phyloP scores from a whole-genome alignment of 2,888 invertebrate species.

The Ornithoptera alexandrae region DNA sequence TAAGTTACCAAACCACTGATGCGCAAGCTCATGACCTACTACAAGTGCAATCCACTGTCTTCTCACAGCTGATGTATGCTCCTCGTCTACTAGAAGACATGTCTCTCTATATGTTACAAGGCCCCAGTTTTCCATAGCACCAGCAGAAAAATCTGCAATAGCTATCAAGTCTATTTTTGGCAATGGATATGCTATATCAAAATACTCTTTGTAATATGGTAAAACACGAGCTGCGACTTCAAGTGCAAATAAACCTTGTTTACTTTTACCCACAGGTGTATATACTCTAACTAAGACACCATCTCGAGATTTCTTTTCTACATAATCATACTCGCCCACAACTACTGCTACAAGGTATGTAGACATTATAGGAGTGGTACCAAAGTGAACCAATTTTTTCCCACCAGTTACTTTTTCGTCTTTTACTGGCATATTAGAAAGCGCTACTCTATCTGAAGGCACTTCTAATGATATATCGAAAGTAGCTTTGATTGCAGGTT shows the following conservation, averaged over 20 bases:
- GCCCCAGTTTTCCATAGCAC: slow-evolving; percentile 99
- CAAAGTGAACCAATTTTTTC: slow-evolving; percentile 84
- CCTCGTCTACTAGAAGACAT: slow-evolving; percentile 92
- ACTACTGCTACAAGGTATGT: slow-evolving; percentile 97
- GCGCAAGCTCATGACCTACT: slow-evolving; percentile 95
- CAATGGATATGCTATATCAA: slow-evolving; percentile 95
- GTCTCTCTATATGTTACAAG: slow-evolving; percentile 95
- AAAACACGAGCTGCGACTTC: slow-evolving; percentile 95
- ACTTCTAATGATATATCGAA: slow-evolving; percentile 94
- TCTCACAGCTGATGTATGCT: slow-evolving; percentile 91
- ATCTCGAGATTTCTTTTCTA: slow-evolving; percentile 90
- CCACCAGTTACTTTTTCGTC: slow-evolving; percentile 68
- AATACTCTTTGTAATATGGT: slow-evolving; percentile 97
- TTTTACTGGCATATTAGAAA: slow-evolving; percentile 94
- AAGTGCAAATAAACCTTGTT: slow-evolving; percentile 94
- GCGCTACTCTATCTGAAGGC: slow-evolving; percentile 88
- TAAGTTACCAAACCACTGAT: slow-evolving; percentile 99
- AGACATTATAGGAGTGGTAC: slow-evolving; percentile 95
- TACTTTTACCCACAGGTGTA: slow-evolving; percentile 93
- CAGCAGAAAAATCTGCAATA: slow-evolving; percentile 96
- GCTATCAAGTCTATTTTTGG: slow-evolving; percentile 98
- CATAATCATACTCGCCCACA: slow-evolving; percentile 96
- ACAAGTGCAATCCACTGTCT: slow-evolving; percentile 94
- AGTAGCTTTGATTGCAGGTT: slow-evolving; percentile 96
- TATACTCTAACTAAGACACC: slow-evolving; percentile 91